These are phyloP conservation scores for Alectura lathami DNA, from an alignment of 2,113 vertebrate species.

Conservation along the genomic window DNA sequence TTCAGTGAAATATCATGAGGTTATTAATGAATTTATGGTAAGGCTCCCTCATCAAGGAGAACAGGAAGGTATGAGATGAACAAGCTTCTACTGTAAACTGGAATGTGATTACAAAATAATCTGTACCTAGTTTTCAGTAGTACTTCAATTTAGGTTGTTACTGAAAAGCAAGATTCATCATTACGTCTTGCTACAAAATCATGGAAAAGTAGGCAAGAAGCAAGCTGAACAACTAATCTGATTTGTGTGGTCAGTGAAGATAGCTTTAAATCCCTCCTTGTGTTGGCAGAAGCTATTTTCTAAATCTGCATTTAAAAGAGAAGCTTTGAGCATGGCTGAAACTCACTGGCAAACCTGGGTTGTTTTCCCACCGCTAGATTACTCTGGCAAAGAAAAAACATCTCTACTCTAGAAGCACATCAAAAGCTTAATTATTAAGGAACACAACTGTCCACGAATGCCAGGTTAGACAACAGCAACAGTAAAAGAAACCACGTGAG, in stretches of 20 bases:
- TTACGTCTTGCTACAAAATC: slow-evolving; percentile 1
- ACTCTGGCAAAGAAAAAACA: background rate
- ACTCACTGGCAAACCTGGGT: background rate
- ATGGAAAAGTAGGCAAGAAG: background rate
- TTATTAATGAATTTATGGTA: background rate
- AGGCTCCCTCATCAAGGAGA: background rate
- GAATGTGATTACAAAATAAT: slow-evolving; percentile 38
- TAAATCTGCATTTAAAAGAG: background rate
- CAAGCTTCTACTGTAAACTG: background rate
- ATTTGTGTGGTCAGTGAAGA: slow-evolving; percentile 38
- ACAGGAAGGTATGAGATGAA: background rate
- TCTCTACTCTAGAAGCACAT: background rate
- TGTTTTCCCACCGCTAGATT: background rate
- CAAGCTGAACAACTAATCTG: slow-evolving; percentile 21
- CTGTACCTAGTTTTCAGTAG: background rate
- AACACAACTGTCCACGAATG: background rate
- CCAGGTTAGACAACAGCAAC: background rate
- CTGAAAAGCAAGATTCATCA: slow-evolving; percentile 41
- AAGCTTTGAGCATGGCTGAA: background rate
- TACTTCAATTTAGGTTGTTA: slow-evolving; percentile 24
- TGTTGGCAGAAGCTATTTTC: background rate
- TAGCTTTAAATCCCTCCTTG: slow-evolving; percentile 9
- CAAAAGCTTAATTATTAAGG: background rate
- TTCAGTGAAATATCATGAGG: background rate
- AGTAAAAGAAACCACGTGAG: background rate